Percentiles rank a stretch among this genome's conserved stretches.
Evolutionary conservation across 2,113 vertebrate genomes (phyloP).

Genomic region (Anser cygnoides): DNA sequence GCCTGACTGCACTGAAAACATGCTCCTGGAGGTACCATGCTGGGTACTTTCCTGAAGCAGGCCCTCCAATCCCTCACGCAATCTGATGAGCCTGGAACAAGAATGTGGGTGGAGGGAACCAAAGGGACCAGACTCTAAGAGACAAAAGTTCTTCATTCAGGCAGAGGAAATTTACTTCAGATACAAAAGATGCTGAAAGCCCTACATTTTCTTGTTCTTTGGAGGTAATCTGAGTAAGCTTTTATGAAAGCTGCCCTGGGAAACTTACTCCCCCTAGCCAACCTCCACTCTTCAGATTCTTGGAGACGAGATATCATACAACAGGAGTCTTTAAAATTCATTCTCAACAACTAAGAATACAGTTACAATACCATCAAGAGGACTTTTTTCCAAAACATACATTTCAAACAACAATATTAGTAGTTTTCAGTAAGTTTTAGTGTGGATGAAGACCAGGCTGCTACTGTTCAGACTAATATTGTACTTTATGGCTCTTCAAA

Average conservation of each 20-base stretch:
- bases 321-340: background rate
- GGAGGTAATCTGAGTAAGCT: background rate
- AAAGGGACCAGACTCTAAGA: background rate
- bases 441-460: background rate
- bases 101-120: background rate
- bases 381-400: background rate
- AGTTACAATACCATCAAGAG: background rate
- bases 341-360: background rate
- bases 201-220: background rate
- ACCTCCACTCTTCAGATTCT: background rate
- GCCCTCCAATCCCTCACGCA: background rate
- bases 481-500: background rate
- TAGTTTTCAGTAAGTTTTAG: background rate
- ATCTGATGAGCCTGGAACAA: background rate
- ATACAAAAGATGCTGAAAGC: background rate
- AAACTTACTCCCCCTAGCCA: background rate
- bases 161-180: background rate
- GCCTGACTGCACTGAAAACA: background rate
- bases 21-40: background rate
- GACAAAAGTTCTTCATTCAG: background rate
- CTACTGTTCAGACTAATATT: background rate
- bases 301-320: background rate
- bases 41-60: background rate
- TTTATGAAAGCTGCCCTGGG: background rate
- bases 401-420: background rate